phyloP scores from a whole-genome alignment of 1,140 invertebrate genomes.

The Tachypleus tridentatus region DNA sequence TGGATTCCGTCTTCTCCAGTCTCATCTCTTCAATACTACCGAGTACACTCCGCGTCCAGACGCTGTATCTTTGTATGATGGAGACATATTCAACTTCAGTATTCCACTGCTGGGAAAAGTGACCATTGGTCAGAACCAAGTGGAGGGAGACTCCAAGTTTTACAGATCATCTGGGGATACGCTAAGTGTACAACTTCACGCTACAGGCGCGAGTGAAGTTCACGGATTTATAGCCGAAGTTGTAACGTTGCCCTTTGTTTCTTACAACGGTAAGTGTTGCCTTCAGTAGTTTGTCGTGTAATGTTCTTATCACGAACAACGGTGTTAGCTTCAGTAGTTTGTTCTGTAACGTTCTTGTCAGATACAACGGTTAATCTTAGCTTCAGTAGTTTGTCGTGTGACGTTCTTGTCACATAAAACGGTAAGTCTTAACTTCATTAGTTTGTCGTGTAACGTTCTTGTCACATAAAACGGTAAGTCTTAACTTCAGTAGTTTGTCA shows the following conservation, averaged over 20 bases:
- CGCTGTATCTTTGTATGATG: conserved; percentile 76
- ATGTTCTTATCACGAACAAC: no score
- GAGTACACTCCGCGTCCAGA: conserved; percentile 64
- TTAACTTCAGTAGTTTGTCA: no score
- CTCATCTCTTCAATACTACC: conserved; percentile 86
- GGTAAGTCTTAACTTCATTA: no score
- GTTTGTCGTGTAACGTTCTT: no score
- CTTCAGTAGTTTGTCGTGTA: no score
- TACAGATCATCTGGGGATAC: conserved; percentile 36
- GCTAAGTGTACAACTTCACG: conserved; percentile 81
- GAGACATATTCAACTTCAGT: conserved; percentile 77
- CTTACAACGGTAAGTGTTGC: conserved; percentile 11
- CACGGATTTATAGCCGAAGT: conserved; percentile 98
- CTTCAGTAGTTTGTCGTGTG: no score
- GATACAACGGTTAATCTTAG: no score
- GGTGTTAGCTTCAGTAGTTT: not conserved
- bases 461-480: no score
- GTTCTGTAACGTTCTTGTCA: not conserved
- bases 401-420: no score
- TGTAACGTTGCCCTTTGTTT: conserved; percentile 78
- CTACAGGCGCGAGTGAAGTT: conserved; percentile 76
- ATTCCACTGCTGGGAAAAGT: conserved; percentile 56
- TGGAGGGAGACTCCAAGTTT: conserved; percentile 5
- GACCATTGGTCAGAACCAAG: conserved; percentile 38
- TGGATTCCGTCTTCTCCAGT: conserved; percentile 77